Evolutionary conservation across 2,113 vertebrate genomes (phyloP).

Genomic region (Anoura caudifer): DNA sequence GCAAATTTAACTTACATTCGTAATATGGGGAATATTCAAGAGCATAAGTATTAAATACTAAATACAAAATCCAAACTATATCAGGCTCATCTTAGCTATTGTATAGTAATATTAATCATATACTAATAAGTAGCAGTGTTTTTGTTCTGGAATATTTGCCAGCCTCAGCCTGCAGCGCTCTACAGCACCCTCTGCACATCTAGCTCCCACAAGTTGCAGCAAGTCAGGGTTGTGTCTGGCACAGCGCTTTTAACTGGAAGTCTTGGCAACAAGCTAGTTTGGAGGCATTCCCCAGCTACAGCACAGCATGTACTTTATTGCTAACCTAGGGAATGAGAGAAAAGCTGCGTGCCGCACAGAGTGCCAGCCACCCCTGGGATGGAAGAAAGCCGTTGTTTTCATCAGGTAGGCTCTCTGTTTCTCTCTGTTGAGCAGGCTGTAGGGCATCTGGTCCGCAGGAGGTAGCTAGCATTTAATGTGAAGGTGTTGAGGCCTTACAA

Average conservation of each 20-base stretch:
- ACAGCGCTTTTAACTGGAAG: neutral
- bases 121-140: neutral
- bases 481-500: conserved; percentile 24
- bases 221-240: conserved; percentile 27
- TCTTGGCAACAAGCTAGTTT: conserved; percentile 26
- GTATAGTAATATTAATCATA: neutral
- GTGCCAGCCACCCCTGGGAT: neutral
- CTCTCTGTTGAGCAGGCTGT: neutral
- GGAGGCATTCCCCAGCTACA: neutral
- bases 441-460: conserved; percentile 24
- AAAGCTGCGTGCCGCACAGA: neutral
- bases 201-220: neutral
- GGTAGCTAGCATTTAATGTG: neutral
- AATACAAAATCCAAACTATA: neutral
- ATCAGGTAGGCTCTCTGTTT: conserved; percentile 28
- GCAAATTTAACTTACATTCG: neutral
- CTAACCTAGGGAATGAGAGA: neutral
- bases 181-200: neutral
- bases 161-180: neutral
- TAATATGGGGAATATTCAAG: conserved; percentile 1
- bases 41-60: neutral
- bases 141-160: conserved; percentile 24
- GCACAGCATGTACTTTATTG: conserved; percentile 23
- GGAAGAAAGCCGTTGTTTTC: conserved; percentile 26
- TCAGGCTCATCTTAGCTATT: neutral